A percentile compares a stretch with the other conserved stretches of the same genome.
Evolutionary conservation across 1,140 invertebrate species (phyloP).

Genomic region (Lepidotrigona ventralis): DNA sequence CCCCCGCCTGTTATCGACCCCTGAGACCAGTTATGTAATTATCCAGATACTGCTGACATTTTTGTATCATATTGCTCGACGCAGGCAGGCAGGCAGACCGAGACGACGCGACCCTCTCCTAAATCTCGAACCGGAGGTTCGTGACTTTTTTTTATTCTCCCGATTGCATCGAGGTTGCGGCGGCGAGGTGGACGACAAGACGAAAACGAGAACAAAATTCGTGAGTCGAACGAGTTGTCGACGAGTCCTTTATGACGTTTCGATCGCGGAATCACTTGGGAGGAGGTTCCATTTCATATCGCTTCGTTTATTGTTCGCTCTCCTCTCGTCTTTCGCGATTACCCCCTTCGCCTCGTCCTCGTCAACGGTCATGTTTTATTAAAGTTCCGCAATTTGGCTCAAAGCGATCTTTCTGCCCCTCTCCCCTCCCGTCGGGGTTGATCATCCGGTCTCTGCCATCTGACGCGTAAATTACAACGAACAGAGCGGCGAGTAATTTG

Average conservation of each 20-base stretch:
- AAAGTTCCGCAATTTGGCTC: conserved; percentile 33
- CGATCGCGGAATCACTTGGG: neutral
- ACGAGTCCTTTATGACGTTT: neutral
- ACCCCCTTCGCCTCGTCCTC: neutral
- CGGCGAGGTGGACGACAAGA: neutral
- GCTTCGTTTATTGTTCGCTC: neutral
- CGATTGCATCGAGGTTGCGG: too few species aligned
- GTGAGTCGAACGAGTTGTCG: too few species aligned
- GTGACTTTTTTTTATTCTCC: neutral
- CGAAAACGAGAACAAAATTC: too few species aligned
- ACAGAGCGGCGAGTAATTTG: conserved; percentile 29
- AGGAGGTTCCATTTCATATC: neutral
- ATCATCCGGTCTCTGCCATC: conserved; percentile 22
- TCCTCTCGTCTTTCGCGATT: neutral
- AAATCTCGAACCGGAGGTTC: conserved; percentile 1
- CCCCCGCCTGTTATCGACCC: conserved; percentile 5
- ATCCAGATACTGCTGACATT: conserved; percentile 74
- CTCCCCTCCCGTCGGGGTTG: neutral
- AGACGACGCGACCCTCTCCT: neutral
- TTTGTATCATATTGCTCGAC: conserved; percentile 71
- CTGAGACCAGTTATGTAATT: conserved; percentile 73
- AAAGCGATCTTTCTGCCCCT: neutral
- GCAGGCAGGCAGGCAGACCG: neutral
- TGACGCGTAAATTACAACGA: conserved; percentile 37
- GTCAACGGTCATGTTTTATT: conserved; percentile 27